phyloP scores from a whole-genome alignment of 2,888 invertebrate species.

The Caenorhabditis macrosperma region DNA sequence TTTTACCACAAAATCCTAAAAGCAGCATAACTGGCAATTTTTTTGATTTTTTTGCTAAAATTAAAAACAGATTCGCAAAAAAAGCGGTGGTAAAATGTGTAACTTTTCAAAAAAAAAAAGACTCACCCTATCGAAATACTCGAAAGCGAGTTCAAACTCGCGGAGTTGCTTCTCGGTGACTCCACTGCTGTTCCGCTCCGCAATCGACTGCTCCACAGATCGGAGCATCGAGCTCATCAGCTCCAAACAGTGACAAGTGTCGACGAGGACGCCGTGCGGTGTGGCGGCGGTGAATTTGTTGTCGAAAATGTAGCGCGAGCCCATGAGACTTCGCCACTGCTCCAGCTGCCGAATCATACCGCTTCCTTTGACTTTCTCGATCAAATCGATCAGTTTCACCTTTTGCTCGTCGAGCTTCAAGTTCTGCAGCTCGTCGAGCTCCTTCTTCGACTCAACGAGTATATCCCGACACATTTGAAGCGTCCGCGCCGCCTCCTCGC shows the following conservation, averaged over 20 bases:
- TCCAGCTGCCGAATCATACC: constrained; percentile 49
- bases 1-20: too few species aligned
- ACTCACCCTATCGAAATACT: constrained; percentile 44
- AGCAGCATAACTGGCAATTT: too few species aligned
- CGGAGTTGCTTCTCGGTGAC: constrained; percentile 44
- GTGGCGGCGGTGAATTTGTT: constrained; percentile 35
- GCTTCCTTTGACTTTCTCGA: constrained; percentile 24
- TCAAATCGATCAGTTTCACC: constrained; percentile 16
- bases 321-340: constrained; percentile 45
- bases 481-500: constrained; percentile 24
- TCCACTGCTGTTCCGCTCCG: constrained; percentile 34
- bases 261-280: constrained; percentile 35
- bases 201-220: constrained; percentile 45
- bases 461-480: constrained; percentile 25
- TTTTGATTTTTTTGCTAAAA: too few species aligned
- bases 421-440: constrained; percentile 23
- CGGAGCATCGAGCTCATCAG: constrained; percentile 48
- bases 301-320: constrained; percentile 48
- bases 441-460: constrained; percentile 21
- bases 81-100: too few species aligned
- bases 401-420: constrained; percentile 37
- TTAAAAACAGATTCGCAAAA: not conserved
- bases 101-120: too few species aligned
- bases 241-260: constrained; percentile 42
- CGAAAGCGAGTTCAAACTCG: constrained; percentile 45